Base-by-base conservation (phyloP, 2,797 vertebrate species). In the Momotus momota region DNA sequence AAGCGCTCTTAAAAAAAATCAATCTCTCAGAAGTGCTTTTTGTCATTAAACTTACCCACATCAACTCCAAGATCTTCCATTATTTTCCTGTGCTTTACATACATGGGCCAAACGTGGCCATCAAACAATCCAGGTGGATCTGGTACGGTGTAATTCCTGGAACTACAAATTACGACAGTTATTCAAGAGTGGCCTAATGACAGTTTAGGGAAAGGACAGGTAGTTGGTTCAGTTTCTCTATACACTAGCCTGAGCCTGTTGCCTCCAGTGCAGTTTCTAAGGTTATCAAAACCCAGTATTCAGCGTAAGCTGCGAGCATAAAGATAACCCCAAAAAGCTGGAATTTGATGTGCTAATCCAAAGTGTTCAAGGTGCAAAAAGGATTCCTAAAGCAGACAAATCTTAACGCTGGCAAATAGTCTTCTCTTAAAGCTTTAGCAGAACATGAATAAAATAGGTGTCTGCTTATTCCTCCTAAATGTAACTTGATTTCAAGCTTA, bases 31-130 rank as follows among this genome's bases (percentile, higher is more conserved):
- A 66, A 87, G 19, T 69, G n/a, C 25, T 85, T 72, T 33, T 92
- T 35, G 77, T 35, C 20, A 62, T 31, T 38, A 7, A 67, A 95
- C 98, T 96, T 87, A 98, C 99, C 97, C 52, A 99, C 98, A 52
- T 98, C 98, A 96, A 99, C 98, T 69, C 72, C 96, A 83, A 98
- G 97, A 62, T 97, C 95, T 95, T 99, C 98, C 99, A 99, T 99
- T 93, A 98, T 97, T 71, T 98, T 98, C 97, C 98, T 99, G 97
- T 99, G 98, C 97, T 98, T 99, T 91, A 99, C 71, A 9, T 99
- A 99, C 99, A 99, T 99, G 90, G 99, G 99, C 99, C 99, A 99
- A 72, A 99, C 99, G 0, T 99, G 99, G 77, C 99, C 98, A 48
- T 99, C 99, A 49, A 99, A 99, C 96, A 99, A 97, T 86, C 99